These are phyloP conservation scores for Luehdorfia chinensis DNA, from an alignment of 1,140 invertebrate species.

Conservation along the genomic window DNA sequence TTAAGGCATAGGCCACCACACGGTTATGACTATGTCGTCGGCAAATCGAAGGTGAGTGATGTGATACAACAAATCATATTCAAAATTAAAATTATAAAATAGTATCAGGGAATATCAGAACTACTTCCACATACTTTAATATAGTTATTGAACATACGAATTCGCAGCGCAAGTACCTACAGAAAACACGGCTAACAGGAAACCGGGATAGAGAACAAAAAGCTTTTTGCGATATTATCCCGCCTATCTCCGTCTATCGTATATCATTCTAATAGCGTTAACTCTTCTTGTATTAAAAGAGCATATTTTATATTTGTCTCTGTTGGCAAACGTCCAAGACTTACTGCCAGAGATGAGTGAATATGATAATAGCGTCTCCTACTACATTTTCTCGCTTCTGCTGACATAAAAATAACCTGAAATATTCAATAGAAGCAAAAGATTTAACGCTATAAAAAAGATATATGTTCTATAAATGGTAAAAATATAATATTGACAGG, in stretches of 20 bases:
- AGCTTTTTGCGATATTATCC: constrained; percentile 32
- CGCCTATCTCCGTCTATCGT: constrained; percentile 19
- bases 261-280: constrained; percentile 36
- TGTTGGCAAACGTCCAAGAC: constrained; percentile 28
- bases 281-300: constrained; percentile 36
- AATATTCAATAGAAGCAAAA: constrained; percentile 15
- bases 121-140: background rate
- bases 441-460: too few relatives aligned
- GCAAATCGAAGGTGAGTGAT: too few relatives aligned
- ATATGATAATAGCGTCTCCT: constrained; percentile 18
- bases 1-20: too few relatives aligned
- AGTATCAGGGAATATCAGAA: background rate
- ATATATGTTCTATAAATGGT: too few relatives aligned
- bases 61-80: background rate
- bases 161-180: constrained; percentile 12
- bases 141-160: constrained; percentile 2
- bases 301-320: constrained; percentile 32
- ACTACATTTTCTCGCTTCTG: constrained; percentile 1
- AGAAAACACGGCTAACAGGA: constrained; percentile 23
- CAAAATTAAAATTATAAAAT: background rate
- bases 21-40: too few relatives aligned
- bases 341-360: constrained; percentile 26
- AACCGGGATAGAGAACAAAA: constrained; percentile 16
- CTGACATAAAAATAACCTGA: too few relatives aligned
- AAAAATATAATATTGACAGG: too few relatives aligned